Percentiles rank a stretch among this genome's conserved stretches.
phyloP scores from a whole-genome alignment of 2,888 invertebrate species.

The Polyploca ridens region DNA sequence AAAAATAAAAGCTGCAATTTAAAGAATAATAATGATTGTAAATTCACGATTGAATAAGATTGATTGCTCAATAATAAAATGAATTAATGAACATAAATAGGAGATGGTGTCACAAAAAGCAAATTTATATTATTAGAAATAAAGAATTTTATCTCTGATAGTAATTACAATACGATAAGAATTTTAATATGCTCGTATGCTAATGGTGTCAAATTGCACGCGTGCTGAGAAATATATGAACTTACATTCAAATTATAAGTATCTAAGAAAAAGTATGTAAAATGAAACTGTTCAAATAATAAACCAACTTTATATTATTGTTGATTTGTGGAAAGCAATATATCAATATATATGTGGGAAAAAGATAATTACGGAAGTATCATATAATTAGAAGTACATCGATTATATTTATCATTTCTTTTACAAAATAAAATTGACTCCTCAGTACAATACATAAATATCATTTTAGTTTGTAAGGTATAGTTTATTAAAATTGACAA shows the following conservation, averaged over 20 bases:
- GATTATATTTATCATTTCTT: conserved; percentile 36
- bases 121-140: conserved; percentile 62
- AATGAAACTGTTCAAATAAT: conserved; percentile 47
- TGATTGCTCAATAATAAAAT: conserved; percentile 63
- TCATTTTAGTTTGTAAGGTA: conserved; percentile 44
- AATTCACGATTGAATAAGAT: conserved; percentile 21
- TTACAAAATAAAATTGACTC: conserved; percentile 23
- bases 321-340: conserved; percentile 48
- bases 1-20: conserved; percentile 16
- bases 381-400: conserved; percentile 40
- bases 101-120: conserved; percentile 64
- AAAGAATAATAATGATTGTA: not conserved
- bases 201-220: conserved; percentile 79
- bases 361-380: conserved; percentile 38
- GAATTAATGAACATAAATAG: conserved; percentile 37
- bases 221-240: conserved; percentile 61
- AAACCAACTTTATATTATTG: conserved; percentile 37
- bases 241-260: conserved; percentile 24
- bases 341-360: conserved; percentile 23
- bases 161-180: conserved; percentile 55
- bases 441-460: conserved; percentile 56
- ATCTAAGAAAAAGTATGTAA: conserved; percentile 33
- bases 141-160: conserved; percentile 74
- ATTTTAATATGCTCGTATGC: conserved; percentile 74
- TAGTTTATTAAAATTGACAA: conserved; percentile 13